A percentile compares a stretch with the other conserved stretches of the same genome.
These are phyloP conservation scores for Eidolon dupreanum DNA, from an alignment of 2,797 vertebrate species.

Conservation along the genomic window DNA sequence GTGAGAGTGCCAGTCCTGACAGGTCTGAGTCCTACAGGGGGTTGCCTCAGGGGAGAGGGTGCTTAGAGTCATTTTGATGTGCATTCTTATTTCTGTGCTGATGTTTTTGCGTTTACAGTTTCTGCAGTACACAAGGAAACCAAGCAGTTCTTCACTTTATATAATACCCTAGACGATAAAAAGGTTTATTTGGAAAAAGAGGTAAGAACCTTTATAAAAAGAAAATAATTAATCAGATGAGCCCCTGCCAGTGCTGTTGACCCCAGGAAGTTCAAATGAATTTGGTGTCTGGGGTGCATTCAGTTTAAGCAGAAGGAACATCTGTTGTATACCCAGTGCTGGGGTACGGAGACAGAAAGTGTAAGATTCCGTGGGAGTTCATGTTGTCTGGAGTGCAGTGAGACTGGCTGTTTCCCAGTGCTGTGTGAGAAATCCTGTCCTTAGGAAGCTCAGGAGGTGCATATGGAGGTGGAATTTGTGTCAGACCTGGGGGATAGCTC, in stretches of 20 bases:
- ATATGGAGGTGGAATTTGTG: background rate
- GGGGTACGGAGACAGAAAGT: background rate
- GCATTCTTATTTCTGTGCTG: background rate
- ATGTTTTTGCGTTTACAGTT: conserved; percentile 86
- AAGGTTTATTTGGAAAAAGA: conserved; percentile 99
- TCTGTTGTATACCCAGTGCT: background rate
- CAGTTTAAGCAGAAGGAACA: background rate
- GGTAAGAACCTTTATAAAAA: conserved; percentile 84
- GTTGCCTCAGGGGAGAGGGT: background rate
- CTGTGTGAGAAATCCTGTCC: background rate
- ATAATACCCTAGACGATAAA: conserved; percentile 98
- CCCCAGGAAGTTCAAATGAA: background rate
- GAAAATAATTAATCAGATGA: background rate
- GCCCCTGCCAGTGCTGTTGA: background rate
- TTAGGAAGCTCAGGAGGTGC: too few relatives aligned
- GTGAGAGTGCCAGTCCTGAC: background rate
- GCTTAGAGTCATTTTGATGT: background rate
- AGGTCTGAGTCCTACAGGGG: background rate
- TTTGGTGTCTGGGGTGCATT: background rate
- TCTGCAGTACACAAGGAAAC: conserved; percentile 99
- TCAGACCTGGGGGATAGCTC: background rate
- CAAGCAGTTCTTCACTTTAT: conserved; percentile 99
- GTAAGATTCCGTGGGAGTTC: background rate
- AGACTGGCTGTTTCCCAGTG: background rate
- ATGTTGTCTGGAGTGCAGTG: rapidly evolving